Evolutionary conservation across 1,140 invertebrate genomes (phyloP).

Genomic region (Maniola jurtina): DNA sequence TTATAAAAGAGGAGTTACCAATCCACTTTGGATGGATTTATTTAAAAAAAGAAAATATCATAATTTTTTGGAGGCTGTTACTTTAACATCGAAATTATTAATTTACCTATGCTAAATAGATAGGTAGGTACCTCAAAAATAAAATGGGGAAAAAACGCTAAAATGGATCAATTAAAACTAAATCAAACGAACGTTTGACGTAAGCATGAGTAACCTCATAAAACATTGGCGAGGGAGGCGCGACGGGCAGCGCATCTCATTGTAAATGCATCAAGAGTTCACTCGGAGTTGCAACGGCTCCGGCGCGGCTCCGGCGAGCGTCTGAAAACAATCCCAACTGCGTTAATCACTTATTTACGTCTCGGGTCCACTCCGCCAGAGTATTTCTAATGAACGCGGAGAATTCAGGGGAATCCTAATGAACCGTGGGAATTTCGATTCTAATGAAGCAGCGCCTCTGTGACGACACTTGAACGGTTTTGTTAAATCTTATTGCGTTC

Average conservation of each 20-base stretch:
- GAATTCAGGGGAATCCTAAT: slow-evolving; percentile 70
- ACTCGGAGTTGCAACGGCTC: slow-evolving; percentile 48
- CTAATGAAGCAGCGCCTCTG: slow-evolving; percentile 31
- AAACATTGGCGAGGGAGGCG: slow-evolving; percentile 49
- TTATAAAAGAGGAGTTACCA: neutral
- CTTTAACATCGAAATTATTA: neutral
- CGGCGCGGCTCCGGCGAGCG: slow-evolving; percentile 34
- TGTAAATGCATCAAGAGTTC: slow-evolving; percentile 72
- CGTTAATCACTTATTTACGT: slow-evolving; percentile 77
- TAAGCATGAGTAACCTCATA: slow-evolving; percentile 43
- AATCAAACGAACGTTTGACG: neutral
- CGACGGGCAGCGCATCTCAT: slow-evolving; percentile 46
- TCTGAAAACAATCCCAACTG: slow-evolving; percentile 75
- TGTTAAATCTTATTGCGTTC: slow-evolving; percentile 55
- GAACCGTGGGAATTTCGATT: slow-evolving; percentile 70
- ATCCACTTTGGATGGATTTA: neutral
- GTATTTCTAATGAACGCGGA: slow-evolving; percentile 72
- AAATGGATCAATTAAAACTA: neutral
- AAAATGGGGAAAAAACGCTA: no score
- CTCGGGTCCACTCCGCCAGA: slow-evolving; percentile 58
- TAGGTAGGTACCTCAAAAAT: no score
- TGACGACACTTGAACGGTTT: slow-evolving; percentile 38
- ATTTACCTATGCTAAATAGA: no score
- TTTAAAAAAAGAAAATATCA: no score
- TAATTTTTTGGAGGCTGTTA: no score